Evolutionary conservation across 2,888 invertebrate genomes (phyloP), one percentile per base, ranked within the genome.

Genomic region (Harpagoxenus sublaevis): DNA sequence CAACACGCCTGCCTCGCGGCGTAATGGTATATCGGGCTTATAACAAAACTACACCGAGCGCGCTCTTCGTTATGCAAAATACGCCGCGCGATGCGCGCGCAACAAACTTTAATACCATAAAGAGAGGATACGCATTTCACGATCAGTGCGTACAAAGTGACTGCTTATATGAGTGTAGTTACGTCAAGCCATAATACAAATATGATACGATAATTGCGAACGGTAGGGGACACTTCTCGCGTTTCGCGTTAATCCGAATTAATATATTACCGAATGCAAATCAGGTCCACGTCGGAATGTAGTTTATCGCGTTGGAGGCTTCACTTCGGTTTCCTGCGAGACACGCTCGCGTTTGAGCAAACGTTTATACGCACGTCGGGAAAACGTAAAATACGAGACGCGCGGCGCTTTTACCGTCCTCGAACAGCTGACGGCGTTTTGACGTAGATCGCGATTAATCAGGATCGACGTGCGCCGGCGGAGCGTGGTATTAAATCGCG

Each of bases 391-490:
- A 55, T 70, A 42, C 28, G 55, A 71, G 70, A 42, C 55, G 45
- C 18, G 57, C 45, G 79, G 53, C 31, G 28, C 74, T 68, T 78
- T 73, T 45, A 45, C 73, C 57, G 31, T 45, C 8, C n/a, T 79
- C 79, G 45, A 73, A 73, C 79, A 79, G 79, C 73, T 57, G 73
- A 35, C 73, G 73, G 57, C 73, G 73, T 79, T 79, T 79, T 71
- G 74, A 73, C 53, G 85, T 66, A 55, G n/a, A n/a, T 71, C 73
- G 78, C 81, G 81, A 87, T 85, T 88, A 63, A 79, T 81, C 83
- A n/a, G 75, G 70, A 88, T 83, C 62, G 74, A 48, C 65, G 48
- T 23, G 60, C 85, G n/a, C 48, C 53, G 18, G 48, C 57, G 55
- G 63, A 45, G 48, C 51, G 71, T 42, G 28, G 42, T 74, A 81